Conservation (phyloP, 2,888 invertebrate species). For the Eretmocerus hayati region DNA sequence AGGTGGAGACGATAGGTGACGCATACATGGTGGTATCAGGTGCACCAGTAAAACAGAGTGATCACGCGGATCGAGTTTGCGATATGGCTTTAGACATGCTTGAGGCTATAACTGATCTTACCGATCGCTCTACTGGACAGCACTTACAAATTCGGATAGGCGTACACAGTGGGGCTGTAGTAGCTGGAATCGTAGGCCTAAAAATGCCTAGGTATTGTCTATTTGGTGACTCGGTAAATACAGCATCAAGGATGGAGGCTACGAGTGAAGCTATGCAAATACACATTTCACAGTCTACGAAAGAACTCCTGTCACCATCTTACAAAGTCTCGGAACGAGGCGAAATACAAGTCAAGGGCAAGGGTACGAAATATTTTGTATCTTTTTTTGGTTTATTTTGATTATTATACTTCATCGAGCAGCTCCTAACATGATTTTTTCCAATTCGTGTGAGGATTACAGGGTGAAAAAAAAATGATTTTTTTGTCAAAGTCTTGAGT, state of each 20-base stretch:
- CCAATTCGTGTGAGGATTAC: no score
- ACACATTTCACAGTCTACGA: conserved; percentile 87
- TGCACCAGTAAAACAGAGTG: conserved; percentile 81
- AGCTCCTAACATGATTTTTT: no score
- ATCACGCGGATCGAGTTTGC: conserved; percentile 87
- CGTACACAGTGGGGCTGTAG: conserved; percentile 85
- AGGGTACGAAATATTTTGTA: conserved; percentile 52
- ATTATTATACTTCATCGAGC: no score
- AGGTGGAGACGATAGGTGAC: conserved; percentile 97
- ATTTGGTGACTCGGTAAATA: conserved; percentile 87
- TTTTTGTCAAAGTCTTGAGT: no score
- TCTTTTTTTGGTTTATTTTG: no score
- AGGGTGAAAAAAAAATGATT: no score
- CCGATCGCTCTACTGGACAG: conserved; percentile 85
- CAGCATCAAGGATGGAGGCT: conserved; percentile 88
- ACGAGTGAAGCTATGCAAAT: conserved; percentile 90
- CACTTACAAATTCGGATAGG: conserved; percentile 80
- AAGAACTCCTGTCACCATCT: conserved; percentile 63
- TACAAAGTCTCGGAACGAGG: conserved; percentile 74
- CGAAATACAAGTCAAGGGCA: conserved; percentile 84
- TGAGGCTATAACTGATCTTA: conserved; percentile 81
- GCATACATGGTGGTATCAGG: conserved; percentile 98
- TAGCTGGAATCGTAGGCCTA: conserved; percentile 87
- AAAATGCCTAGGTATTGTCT: conserved; percentile 83
- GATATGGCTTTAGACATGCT: conserved; percentile 97